Conservation (phyloP, 2,113 vertebrate species). For the Grammomys dolichurus region DNA sequence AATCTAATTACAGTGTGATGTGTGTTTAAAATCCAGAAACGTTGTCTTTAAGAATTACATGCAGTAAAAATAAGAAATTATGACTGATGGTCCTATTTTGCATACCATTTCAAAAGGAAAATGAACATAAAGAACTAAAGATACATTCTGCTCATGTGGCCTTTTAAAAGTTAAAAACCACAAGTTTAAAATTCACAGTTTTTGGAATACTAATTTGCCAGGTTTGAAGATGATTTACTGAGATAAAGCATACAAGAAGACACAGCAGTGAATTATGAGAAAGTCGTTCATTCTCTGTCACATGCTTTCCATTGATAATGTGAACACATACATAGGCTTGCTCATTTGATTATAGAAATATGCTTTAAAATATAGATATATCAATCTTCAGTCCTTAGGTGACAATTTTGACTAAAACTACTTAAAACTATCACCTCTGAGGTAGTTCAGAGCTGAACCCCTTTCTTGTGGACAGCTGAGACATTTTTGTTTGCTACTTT, state of each 20-base stretch:
- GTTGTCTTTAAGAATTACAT: background rate
- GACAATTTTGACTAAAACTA: background rate
- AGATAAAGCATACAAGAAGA: background rate
- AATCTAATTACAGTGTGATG: background rate
- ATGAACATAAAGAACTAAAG: background rate
- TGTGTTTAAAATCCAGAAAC: conserved; percentile 3
- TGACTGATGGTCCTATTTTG: background rate
- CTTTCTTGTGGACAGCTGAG: background rate
- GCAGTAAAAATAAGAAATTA: background rate
- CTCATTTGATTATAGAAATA: background rate
- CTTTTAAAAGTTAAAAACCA: background rate
- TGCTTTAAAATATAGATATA: background rate
- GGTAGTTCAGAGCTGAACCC: background rate
- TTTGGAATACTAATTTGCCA: background rate
- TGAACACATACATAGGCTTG: background rate
- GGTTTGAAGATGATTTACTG: background rate
- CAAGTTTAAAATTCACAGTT: background rate
- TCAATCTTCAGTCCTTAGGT: too few relatives aligned
- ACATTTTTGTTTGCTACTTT: background rate
- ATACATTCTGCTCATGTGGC: background rate
- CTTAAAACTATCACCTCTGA: background rate
- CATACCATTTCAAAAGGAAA: background rate
- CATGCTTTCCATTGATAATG: background rate
- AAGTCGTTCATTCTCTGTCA: background rate
- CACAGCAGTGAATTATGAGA: background rate